Conservation (phyloP, 2,113 vertebrate genomes). For the Esox niger region DNA sequence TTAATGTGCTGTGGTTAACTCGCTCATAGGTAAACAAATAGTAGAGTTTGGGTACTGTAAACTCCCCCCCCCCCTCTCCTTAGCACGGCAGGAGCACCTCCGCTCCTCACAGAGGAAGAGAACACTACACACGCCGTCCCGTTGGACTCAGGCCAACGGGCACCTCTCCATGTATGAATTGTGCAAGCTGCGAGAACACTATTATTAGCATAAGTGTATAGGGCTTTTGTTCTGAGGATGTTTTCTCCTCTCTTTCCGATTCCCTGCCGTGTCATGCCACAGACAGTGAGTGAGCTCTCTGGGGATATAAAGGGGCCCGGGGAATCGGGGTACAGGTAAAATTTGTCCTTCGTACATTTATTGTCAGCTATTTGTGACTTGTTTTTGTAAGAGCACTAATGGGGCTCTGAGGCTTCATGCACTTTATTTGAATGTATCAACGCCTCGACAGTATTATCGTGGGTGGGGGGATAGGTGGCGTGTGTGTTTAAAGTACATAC, state of each 20-base stretch:
- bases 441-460: too few species aligned
- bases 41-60: conserved; percentile 36
- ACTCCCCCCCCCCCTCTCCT: too few species aligned
- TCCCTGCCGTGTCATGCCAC: background rate
- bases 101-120: conserved; percentile 24
- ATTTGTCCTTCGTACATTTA: background rate
- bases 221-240: conserved; percentile 4
- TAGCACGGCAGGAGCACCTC: conserved; percentile 17
- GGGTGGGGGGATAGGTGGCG: too few species aligned
- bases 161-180: conserved; percentile 41
- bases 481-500: too few species aligned
- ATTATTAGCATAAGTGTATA: conserved; percentile 24
- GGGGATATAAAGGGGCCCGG: background rate
- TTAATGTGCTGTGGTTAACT: background rate
- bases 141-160: conserved; percentile 10
- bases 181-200: conserved; percentile 26
- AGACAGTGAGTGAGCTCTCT: background rate
- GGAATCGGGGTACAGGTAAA: background rate
- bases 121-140: conserved; percentile 1
- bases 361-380: background rate
- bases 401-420: background rate
- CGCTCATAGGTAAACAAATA: conserved; percentile 55
- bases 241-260: background rate
- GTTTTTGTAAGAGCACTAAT: background rate
- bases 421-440: background rate